Evolutionary conservation across 1,140 invertebrate genomes (phyloP).

Genomic region (Drosophila melanica): DNA sequence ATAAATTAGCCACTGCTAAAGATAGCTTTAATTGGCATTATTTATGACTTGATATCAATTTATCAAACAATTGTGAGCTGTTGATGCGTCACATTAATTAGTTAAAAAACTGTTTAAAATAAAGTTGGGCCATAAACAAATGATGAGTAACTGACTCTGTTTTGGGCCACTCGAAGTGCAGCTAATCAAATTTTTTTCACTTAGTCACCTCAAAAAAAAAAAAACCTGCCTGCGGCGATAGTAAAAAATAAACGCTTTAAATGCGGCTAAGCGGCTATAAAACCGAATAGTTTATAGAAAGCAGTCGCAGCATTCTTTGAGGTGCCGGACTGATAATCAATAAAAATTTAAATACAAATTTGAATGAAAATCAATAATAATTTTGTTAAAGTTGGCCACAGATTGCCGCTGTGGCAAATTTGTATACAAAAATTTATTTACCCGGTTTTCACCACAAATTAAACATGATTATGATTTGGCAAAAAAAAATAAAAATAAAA

Average conservation of each 20-base stretch:
- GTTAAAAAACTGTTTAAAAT: conserved; percentile 4
- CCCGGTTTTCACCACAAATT: conserved; percentile 42
- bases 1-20: conserved; percentile 6
- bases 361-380: conserved; percentile 4
- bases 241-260: conserved; percentile 13
- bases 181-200: conserved; percentile 12
- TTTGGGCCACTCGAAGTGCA: neutral
- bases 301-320: conserved; percentile 23
- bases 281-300: conserved; percentile 35
- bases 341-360: conserved; percentile 15
- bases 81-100: conserved; percentile 17
- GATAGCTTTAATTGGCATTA: conserved; percentile 11
- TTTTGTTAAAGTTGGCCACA: conserved; percentile 1
- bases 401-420: conserved; percentile 1
- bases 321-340: conserved; percentile 7
- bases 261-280: neutral
- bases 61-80: neutral
- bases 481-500: conserved; percentile 17
- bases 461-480: conserved; percentile 41
- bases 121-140: neutral
- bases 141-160: conserved; percentile 20
- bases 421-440: conserved; percentile 2
- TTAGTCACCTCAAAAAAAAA: neutral
- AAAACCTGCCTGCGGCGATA: neutral
- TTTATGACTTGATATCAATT: conserved; percentile 15